Conservation (phyloP, 2,888 invertebrate species). For the Lucinisca nassula region DNA sequence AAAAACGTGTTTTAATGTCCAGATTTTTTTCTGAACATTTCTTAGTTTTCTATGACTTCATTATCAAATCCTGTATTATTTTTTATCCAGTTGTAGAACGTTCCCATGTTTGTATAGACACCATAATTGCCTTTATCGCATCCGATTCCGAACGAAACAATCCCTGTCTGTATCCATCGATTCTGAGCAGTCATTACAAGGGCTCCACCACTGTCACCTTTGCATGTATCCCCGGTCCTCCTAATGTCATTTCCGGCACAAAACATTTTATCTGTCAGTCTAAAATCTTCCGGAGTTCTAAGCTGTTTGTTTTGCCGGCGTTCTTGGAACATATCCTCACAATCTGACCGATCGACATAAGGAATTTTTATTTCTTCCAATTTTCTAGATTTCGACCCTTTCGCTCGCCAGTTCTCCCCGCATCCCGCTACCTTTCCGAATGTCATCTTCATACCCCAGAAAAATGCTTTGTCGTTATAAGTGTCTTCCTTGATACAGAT, state of each 20-base stretch:
- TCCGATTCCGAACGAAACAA: conserved; percentile 59
- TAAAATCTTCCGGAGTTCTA: background rate
- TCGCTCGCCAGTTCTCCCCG: conserved; percentile 19
- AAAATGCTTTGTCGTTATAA: conserved; percentile 31
- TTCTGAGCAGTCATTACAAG: conserved; percentile 35
- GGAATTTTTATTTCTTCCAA: conserved; percentile 44
- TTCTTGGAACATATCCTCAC: conserved; percentile 26
- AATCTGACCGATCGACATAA: conserved; percentile 40
- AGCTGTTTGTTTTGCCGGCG: background rate
- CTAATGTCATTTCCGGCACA: conserved; percentile 59
- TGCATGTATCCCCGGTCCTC: conserved; percentile 56
- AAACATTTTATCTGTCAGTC: conserved; percentile 60
- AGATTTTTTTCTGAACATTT: too few species aligned
- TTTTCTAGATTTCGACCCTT: background rate
- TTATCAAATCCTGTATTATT: conserved; percentile 27
- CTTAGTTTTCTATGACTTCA: conserved; percentile 8
- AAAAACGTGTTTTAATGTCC: too few species aligned
- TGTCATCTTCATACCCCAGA: background rate
- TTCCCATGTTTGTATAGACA: conserved; percentile 65
- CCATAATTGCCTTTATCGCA: conserved; percentile 50
- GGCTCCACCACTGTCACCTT: conserved; percentile 65
- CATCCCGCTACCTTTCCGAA: conserved; percentile 53
- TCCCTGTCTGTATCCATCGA: conserved; percentile 59
- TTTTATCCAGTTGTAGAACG: conserved; percentile 63
- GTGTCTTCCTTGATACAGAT: conserved; percentile 70